Percentiles rank a stretch among this genome's conserved stretches.
phyloP scores from a whole-genome alignment of 2,113 vertebrate species.

The Aplodontia rufa region DNA sequence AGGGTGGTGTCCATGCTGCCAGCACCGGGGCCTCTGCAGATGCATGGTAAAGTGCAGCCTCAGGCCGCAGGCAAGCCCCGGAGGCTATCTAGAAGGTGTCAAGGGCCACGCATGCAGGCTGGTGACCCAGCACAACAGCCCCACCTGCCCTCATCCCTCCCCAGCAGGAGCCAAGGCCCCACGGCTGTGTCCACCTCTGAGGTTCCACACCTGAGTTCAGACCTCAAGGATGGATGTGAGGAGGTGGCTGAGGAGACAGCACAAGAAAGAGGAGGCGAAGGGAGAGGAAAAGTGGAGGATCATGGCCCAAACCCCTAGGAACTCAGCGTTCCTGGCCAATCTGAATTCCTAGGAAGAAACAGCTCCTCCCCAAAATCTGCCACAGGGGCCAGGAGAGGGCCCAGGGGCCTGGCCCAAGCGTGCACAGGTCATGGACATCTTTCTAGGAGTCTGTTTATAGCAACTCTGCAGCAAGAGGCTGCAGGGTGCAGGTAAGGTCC shows the following conservation, averaged over 20 bases:
- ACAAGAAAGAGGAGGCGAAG: too few species aligned
- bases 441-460: background rate
- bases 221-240: background rate
- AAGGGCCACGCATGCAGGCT: too few species aligned
- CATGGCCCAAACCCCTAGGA: rapidly evolving
- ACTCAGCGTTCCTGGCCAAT: background rate
- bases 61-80: too few species aligned
- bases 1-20: too few species aligned
- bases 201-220: rapidly evolving
- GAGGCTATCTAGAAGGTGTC: too few species aligned
- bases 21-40: too few species aligned
- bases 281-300: background rate
- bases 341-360: background rate
- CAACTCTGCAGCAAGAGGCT: background rate
- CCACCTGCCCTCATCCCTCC: too few species aligned
- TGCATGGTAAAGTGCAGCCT: too few species aligned
- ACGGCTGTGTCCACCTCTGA: background rate
- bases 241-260: background rate
- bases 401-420: background rate
- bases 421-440: background rate
- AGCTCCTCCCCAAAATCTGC: background rate
- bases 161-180: too few species aligned
- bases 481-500: too few species aligned
- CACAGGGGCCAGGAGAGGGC: rapidly evolving
- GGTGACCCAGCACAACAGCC: too few species aligned